phyloP scores from a whole-genome alignment of 2,113 vertebrate genomes.

The Megalops atlanticus region DNA sequence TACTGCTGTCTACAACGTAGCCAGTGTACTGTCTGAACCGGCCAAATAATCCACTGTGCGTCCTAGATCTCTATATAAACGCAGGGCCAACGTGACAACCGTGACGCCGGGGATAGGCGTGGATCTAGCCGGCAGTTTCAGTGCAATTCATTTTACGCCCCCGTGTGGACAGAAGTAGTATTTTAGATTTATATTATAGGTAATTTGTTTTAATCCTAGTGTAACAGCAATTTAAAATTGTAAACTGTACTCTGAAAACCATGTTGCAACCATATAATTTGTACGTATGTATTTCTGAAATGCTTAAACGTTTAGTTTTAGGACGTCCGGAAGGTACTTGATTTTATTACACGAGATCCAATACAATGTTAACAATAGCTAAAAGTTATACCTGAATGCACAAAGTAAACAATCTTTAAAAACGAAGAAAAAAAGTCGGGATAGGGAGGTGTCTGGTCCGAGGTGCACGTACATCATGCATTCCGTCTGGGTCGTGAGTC shows the following conservation, averaged over 20 bases:
- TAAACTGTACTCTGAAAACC: no score
- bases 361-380: neutral
- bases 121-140: neutral
- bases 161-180: neutral
- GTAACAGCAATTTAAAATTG: no score
- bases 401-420: no score
- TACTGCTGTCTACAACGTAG: neutral
- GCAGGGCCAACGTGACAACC: neutral
- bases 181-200: no score
- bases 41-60: neutral
- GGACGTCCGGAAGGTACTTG: no score
- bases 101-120: neutral
- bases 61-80: neutral
- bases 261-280: no score
- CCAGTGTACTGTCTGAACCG: neutral
- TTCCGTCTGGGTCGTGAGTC: neutral
- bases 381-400: no score
- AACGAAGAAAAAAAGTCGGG: neutral
- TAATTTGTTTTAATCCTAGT: no score
- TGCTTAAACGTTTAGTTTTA: no score
- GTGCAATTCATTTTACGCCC: neutral
- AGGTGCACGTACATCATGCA: neutral
- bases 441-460: neutral
- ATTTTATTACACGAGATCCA: neutral
- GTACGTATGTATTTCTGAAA: no score